Base-by-base conservation (phyloP, 2,888 invertebrate genomes). In the Pseudococcus viburni region DNA sequence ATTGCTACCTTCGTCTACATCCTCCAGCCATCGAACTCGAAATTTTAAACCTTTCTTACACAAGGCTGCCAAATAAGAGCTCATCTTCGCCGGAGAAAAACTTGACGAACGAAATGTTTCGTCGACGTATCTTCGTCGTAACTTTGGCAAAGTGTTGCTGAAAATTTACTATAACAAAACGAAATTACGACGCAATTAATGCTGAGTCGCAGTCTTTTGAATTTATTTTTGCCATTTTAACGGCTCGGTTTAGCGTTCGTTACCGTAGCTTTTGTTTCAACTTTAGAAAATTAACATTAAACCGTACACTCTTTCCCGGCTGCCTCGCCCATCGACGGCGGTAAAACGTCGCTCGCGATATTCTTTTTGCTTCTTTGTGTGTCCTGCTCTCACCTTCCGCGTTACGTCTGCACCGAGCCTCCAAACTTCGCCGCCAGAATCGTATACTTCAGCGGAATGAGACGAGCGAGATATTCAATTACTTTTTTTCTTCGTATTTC, bases 101-200 rank as follows among this genome's bases (percentile, higher is more conserved):
- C 8, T 59, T 59, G 59, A 59, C 59, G 59, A 59, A 59, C 19
- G 59, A 59, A 59, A 59, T 19, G 59, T 59, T 59, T 59, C 59
- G 15, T 42, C n/a, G 42, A 59, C n/a, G n/a, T 51, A 68, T n/a
- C n/a, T n/a, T n/a, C n/a, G 15, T 42, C n/a, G 42, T 64, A 86
- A 86, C 86, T 86, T 86, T 42, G 86, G 85, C 59, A 64, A 86
- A 86, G 64, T 86, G 59, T 80, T 86, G 59, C 86, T 48, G 64
- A 86, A 86, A 86, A 86, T 86, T 86, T 86, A 86, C 86, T 86
- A 80, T 46, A 86, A 86, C 64, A 64, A 86, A 86, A 64, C 86
- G 86, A 55, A 86, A 86, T 86, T 86, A 64, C 64, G 86, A 39
- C 64, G 86, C 86, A 86, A 86, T 86, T 86, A 86, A 86, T 86